Percentiles rank a stretch among this genome's conserved stretches.
Evolutionary conservation across 1,140 invertebrate species (phyloP).

Genomic region (Drosophila dunni): DNA sequence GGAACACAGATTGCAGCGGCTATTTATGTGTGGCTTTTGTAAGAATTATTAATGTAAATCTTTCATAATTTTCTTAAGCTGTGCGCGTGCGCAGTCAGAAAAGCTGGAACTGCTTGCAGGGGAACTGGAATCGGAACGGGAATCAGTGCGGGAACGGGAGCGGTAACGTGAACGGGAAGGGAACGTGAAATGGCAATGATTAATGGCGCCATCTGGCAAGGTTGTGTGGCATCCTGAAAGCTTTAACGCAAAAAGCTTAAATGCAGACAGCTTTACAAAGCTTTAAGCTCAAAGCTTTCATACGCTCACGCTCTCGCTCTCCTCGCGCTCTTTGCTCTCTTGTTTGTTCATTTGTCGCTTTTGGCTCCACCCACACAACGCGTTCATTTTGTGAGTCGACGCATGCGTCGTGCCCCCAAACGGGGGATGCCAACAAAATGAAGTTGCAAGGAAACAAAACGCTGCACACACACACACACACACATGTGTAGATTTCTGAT

Average conservation of each 20-base stretch:
- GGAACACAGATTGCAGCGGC: slow-evolving; percentile 58
- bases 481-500: not conserved
- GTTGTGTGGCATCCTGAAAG: slow-evolving; percentile 55
- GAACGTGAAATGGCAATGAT: slow-evolving; percentile 43
- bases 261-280: slow-evolving; percentile 29
- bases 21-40: slow-evolving; percentile 83
- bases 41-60: slow-evolving; percentile 83
- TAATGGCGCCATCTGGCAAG: slow-evolving; percentile 65
- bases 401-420: slow-evolving; percentile 60
- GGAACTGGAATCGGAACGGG: not conserved
- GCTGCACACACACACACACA: slow-evolving; percentile 2
- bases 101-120: slow-evolving; percentile 10
- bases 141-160: no score
- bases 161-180: not conserved
- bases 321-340: not conserved
- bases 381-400: slow-evolving; percentile 70
- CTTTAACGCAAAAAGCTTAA: not conserved
- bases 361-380: slow-evolving; percentile 76
- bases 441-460: slow-evolving; percentile 66
- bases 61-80: slow-evolving; percentile 82
- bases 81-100: slow-evolving; percentile 67
- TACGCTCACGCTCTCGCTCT: not conserved
- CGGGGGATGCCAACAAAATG: slow-evolving; percentile 76
- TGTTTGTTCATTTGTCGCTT: slow-evolving; percentile 50
- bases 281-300: slow-evolving; percentile 55